phyloP scores from a whole-genome alignment of 2,888 invertebrate species.

The Tortrix viridana region DNA sequence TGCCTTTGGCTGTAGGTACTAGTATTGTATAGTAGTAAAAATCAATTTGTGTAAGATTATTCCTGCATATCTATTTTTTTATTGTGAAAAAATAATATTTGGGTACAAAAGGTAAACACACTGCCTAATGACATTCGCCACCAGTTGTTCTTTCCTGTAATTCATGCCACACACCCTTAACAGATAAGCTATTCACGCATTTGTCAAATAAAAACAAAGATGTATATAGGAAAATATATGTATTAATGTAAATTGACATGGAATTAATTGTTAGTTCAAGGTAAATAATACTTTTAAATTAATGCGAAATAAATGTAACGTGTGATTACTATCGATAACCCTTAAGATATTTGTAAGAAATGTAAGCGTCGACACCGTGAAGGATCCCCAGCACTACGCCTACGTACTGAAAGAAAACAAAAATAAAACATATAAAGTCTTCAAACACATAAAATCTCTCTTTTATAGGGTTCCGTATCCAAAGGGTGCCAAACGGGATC shows the following conservation, averaged over 20 bases:
- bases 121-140: too few species aligned
- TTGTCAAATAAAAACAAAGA: neutral
- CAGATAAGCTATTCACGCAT: neutral
- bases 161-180: too few species aligned
- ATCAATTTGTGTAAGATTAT: too few species aligned
- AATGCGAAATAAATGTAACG: neutral
- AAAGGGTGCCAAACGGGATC: too few species aligned
- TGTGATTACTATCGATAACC: constrained; percentile 79
- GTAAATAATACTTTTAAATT: neutral
- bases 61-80: too few species aligned
- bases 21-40: too few species aligned
- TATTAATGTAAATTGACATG: constrained; percentile 1
- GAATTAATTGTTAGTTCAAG: constrained; percentile 33
- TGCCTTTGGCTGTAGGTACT: too few species aligned
- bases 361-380: constrained; percentile 91
- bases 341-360: constrained; percentile 88
- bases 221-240: constrained; percentile 21
- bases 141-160: too few species aligned
- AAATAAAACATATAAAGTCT: neutral
- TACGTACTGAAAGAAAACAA: constrained; percentile 86
- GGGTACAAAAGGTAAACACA: too few species aligned
- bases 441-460: too few species aligned
- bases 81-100: too few species aligned
- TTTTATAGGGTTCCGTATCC: too few species aligned
- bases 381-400: constrained; percentile 90